Conservation (phyloP, 1,140 invertebrate genomes). For the Anoplophora glabripennis region DNA sequence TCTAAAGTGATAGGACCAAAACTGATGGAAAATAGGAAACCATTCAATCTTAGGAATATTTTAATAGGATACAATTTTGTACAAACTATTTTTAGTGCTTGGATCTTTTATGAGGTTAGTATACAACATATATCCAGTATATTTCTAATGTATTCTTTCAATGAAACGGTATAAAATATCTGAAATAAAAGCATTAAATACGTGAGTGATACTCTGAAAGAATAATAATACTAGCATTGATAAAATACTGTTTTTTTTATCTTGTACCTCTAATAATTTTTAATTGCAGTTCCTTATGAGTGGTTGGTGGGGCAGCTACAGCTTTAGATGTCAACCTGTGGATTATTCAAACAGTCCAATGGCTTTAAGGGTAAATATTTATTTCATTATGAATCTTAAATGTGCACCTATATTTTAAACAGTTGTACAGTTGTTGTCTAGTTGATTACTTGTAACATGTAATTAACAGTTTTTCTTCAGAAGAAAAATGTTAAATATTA, state of each 20-base stretch:
- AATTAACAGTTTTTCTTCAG: too few species aligned
- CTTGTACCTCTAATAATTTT: constrained; percentile 10
- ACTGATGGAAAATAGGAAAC: constrained; percentile 86
- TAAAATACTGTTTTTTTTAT: too few species aligned
- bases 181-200: too few species aligned
- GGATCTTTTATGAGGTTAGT: constrained; percentile 89
- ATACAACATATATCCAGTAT: too few species aligned
- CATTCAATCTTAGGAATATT: constrained; percentile 77
- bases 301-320: constrained; percentile 84
- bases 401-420: constrained; percentile 22
- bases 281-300: constrained; percentile 75
- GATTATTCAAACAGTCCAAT: constrained; percentile 81
- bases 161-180: too few species aligned
- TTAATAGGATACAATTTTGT: constrained; percentile 86
- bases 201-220: too few species aligned
- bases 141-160: too few species aligned
- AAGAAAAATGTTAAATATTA: too few species aligned
- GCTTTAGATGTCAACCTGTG: constrained; percentile 90
- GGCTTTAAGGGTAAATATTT: constrained; percentile 77
- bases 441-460: too few species aligned
- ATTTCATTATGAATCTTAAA: neutral
- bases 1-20: constrained; percentile 79
- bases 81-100: constrained; percentile 85
- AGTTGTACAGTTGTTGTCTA: too few species aligned
- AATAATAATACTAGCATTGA: too few species aligned